phyloP scores from a whole-genome alignment of 1,140 invertebrate genomes.

The Nomia melanderi region DNA sequence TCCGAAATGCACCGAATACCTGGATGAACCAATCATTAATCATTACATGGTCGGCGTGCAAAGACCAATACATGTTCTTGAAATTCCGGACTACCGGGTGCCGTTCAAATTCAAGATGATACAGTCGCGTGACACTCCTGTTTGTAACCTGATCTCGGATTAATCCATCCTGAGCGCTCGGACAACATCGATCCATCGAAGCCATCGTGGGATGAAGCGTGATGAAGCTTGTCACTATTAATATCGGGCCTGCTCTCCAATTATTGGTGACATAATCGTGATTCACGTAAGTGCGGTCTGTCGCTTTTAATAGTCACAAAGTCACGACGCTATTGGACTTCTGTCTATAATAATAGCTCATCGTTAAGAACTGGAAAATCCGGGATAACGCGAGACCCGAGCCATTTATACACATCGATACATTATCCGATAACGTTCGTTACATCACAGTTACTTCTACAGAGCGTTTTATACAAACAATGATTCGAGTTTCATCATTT shows the following conservation, averaged over 20 bases:
- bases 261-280: slow-evolving; percentile 29
- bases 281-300: slow-evolving; percentile 28
- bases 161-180: slow-evolving; percentile 8
- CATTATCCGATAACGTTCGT: too few relatives aligned
- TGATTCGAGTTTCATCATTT: too few relatives aligned
- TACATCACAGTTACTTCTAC: too few relatives aligned
- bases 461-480: too few relatives aligned
- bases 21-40: neutral
- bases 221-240: slow-evolving; percentile 33
- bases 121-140: neutral
- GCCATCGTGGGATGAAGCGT: slow-evolving; percentile 20
- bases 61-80: neutral
- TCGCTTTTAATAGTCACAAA: slow-evolving; percentile 20
- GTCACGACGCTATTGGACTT: neutral
- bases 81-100: neutral
- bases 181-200: slow-evolving; percentile 35
- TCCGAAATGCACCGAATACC: too few relatives aligned
- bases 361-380: neutral
- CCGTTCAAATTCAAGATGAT: neutral
- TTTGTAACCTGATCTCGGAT: slow-evolving; percentile 24
- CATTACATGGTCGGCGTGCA: neutral
- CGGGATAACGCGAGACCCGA: neutral
- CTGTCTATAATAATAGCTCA: neutral
- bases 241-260: slow-evolving; percentile 12
- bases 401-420: too few relatives aligned